Evolutionary conservation across 1,140 invertebrate genomes (phyloP).

Genomic region (Formica exsecta): DNA sequence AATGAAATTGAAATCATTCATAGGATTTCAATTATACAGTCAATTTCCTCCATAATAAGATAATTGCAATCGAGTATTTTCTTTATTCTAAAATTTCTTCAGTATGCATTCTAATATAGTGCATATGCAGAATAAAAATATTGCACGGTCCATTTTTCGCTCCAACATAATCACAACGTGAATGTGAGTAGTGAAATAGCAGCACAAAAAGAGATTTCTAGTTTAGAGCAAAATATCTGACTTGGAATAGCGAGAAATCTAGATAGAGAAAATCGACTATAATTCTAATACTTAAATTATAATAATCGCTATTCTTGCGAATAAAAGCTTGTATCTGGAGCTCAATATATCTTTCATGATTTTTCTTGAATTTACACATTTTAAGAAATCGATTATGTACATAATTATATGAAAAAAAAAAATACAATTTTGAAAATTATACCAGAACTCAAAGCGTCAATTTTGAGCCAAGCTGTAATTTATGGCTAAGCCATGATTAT

Average conservation of each 20-base stretch:
- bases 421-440: not conserved
- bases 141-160: too few species aligned
- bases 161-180: too few species aligned
- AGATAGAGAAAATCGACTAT: not conserved
- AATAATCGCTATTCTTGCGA: not conserved
- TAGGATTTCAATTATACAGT: too few species aligned
- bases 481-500: not conserved
- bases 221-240: too few species aligned
- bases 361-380: not conserved
- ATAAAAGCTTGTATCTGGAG: not conserved
- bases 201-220: too few species aligned
- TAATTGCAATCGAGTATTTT: too few species aligned
- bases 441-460: not conserved
- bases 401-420: not conserved
- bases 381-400: not conserved
- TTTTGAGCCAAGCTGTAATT: not conserved
- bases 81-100: too few species aligned
- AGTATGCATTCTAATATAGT: too few species aligned
- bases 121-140: too few species aligned
- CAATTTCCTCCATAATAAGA: too few species aligned
- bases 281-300: conserved; percentile 13
- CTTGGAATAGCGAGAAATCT: too few species aligned
- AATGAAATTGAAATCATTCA: not conserved
- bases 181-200: too few species aligned
- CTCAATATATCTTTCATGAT: not conserved